Conservation (phyloP, 30 jellyfish, hydroid and myxozoan species). For the Euphysa ruthae region DNA sequence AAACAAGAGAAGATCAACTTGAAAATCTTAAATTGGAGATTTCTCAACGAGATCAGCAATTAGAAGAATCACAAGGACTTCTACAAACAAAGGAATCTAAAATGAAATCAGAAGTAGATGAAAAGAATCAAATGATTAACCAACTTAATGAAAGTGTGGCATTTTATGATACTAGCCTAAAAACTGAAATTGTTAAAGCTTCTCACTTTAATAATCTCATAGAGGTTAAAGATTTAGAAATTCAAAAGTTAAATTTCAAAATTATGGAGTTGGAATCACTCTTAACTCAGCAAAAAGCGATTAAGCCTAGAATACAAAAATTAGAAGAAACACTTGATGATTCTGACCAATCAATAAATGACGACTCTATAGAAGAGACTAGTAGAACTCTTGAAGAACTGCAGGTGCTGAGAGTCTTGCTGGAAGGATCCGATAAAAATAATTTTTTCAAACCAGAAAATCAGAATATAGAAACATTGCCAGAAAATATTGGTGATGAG, state of each 20-base stretch:
- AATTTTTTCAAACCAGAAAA: background rate
- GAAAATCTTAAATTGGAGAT: constrained; percentile 3
- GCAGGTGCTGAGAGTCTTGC: background rate
- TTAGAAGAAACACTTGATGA: background rate
- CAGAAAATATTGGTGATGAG: no score
- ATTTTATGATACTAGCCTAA: background rate
- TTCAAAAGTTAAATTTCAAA: constrained; percentile 14
- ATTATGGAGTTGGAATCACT: background rate
- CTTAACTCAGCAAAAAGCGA: background rate
- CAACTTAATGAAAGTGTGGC: constrained; percentile 1
- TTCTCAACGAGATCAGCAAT: background rate
- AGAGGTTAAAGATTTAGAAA: constrained; percentile 1
- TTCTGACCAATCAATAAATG: background rate
- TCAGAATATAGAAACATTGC: background rate
- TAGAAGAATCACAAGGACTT: constrained; percentile 16
- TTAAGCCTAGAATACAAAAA: background rate
- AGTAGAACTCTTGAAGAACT: constrained; percentile 28
- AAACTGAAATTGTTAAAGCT: background rate
- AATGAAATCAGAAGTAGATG: constrained; percentile 7
- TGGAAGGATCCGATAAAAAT: constrained; percentile 13
- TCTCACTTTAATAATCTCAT: background rate
- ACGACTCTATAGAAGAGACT: constrained; percentile 13
- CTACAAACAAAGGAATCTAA: constrained; percentile 19
- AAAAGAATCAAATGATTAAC: background rate
- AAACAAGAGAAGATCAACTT: constrained; percentile 15